Evolutionary conservation across 2,888 invertebrate species (phyloP), one percentile per base, ranked within the genome.

Genomic region (Schrankia costaestrigalis): DNA sequence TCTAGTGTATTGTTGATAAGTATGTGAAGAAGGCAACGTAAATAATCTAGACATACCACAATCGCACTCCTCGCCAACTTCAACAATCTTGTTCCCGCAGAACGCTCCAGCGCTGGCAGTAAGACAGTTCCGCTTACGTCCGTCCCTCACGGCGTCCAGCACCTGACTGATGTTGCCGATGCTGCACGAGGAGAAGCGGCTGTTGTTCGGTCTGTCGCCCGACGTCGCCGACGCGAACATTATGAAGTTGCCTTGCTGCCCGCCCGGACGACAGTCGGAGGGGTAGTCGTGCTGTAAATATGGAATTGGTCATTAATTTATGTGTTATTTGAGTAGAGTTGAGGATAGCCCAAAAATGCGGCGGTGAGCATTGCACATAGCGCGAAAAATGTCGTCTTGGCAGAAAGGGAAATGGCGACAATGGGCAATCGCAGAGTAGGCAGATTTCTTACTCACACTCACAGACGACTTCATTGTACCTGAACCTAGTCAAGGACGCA

Each of bases 171-270:
- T 98, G 83, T 98, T 99, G 42, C 95, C 94, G 44, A 97, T 92
- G 61, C 97, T 97, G 84, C 99, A 99, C 11, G 92, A 90, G 0
- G 97, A 97, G 90, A 99, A 99, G 71, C 96, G 95, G 64, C 97
- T 97, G 86, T 99, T 99, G 89, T 99, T 99, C 6, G 96, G 95
- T 33, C 97, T 92, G 88, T 99, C 98, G 30, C 99, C 99, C 45
- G 97, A 97, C 0, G 99, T 99, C 5, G 99, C 99, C 29, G 98
- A 98, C 9, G 98, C 97, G 82, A 98, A 99, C 99, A 99, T 99
- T 65, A 99, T 99, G 83, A 92, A 99, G 90, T 99, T 99, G 35
- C 99, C 99, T 49, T 92, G 93, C 18, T 94, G 90, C 5, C 97
- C 96, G 38, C 97, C 97, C 1, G 98, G 96, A 42, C 97, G 91